Conservation (phyloP, 2,113 vertebrate species). For the Rattus rattus region DNA sequence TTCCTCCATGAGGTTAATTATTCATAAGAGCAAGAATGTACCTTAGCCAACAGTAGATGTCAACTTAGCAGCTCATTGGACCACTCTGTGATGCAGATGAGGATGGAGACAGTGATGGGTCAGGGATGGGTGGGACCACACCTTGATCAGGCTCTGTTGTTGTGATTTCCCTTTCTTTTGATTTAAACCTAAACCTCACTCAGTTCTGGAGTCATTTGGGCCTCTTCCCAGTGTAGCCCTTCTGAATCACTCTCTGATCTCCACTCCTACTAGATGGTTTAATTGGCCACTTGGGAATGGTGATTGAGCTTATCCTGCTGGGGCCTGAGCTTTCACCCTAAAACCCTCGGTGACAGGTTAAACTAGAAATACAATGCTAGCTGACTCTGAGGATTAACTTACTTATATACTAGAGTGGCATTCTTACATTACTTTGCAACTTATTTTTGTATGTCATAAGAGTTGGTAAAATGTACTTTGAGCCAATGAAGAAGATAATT, state of each 20-base stretch:
- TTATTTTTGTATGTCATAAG: background rate
- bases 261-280: background rate
- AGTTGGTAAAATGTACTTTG: background rate
- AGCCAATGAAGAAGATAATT: constrained; percentile 31
- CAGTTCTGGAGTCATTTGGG: background rate
- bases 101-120: background rate
- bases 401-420: background rate
- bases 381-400: background rate
- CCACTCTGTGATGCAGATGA: background rate
- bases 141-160: background rate
- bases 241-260: background rate
- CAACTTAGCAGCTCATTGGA: background rate
- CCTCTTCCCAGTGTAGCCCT: background rate
- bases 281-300: background rate
- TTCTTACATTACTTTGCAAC: constrained; percentile 19
- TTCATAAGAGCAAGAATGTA: background rate
- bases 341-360: background rate
- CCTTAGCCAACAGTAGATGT: background rate
- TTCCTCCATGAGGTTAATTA: background rate
- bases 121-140: background rate
- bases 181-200: background rate
- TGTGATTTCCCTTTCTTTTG: background rate
- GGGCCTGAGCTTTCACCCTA: background rate
- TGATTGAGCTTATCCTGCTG: background rate
- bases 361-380: background rate